Conservation (phyloP, 2,888 invertebrate species). For the Ophioninae sp. region DNA sequence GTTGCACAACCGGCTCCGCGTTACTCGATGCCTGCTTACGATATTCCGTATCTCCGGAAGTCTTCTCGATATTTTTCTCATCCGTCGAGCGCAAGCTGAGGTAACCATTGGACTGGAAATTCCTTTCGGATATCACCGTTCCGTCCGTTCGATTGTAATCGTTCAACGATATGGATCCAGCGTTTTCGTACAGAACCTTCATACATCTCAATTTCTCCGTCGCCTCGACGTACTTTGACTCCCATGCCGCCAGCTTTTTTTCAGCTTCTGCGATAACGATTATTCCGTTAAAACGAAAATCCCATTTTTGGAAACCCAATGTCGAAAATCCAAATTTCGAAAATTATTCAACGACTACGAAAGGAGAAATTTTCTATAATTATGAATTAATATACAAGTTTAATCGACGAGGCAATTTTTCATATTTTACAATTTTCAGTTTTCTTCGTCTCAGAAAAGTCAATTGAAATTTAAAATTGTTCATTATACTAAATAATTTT, state of each 20-base stretch:
- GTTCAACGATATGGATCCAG: conserved; percentile 51
- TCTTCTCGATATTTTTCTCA: conserved; percentile 38
- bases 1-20: not conserved
- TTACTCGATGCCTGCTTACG: conserved; percentile 12
- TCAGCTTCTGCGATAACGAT: conserved; percentile 77
- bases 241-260: conserved; percentile 80
- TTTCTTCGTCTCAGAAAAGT: no score
- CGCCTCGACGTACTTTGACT: conserved; percentile 79
- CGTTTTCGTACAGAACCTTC: conserved; percentile 78
- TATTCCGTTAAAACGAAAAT: not conserved
- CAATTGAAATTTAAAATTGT: no score
- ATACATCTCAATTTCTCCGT: conserved; percentile 80
- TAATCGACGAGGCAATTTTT: no score
- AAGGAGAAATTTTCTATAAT: no score
- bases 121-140: conserved; percentile 23
- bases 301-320: no score
- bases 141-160: conserved; percentile 40
- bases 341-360: no score
- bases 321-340: no score
- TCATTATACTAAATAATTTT: no score
- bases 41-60: conserved; percentile 50
- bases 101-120: conserved; percentile 40
- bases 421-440: no score
- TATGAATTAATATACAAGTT: no score
- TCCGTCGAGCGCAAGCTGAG: conserved; percentile 17